A percentile compares a stretch with the other conserved stretches of the same genome.
Evolutionary conservation across 2,797 vertebrate species (phyloP).

Genomic region (Choloepus didactylus): DNA sequence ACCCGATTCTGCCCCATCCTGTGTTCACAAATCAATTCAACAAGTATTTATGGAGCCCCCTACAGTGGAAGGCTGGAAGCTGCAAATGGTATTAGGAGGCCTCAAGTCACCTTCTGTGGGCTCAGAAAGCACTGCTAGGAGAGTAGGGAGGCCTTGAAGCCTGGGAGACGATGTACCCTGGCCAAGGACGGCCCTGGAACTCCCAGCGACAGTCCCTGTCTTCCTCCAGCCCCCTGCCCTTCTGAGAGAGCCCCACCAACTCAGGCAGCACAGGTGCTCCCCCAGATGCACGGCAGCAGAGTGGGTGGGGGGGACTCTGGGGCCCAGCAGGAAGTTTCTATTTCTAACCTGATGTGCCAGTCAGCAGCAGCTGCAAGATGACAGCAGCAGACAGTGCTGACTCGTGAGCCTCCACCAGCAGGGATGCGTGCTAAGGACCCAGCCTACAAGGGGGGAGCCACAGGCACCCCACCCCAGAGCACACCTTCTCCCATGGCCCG

Average conservation of each 20-base stretch:
- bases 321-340: slow-evolving; percentile 11
- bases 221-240: neutral
- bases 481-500: neutral
- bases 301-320: neutral
- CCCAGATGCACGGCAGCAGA: neutral
- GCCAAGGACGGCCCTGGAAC: neutral
- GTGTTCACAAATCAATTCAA: neutral
- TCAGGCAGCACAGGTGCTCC: neutral
- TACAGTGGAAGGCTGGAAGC: neutral
- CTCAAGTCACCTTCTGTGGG: neutral
- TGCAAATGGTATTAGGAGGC: neutral
- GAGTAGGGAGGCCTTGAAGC: neutral
- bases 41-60: neutral
- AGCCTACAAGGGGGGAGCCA: accelerated
- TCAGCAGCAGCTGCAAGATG: neutral
- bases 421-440: neutral
- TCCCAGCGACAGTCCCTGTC: neutral
- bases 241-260: neutral
- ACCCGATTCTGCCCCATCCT: accelerated
- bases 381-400: neutral
- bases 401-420: neutral
- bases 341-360: slow-evolving; percentile 57
- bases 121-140: neutral
- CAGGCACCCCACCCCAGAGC: accelerated
- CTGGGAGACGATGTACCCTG: neutral